Percentiles rank a stretch among this genome's conserved stretches.
Evolutionary conservation across 64 coral and sea anemone genomes (phyloP).

Genomic region (Pachyseris speciosa): DNA sequence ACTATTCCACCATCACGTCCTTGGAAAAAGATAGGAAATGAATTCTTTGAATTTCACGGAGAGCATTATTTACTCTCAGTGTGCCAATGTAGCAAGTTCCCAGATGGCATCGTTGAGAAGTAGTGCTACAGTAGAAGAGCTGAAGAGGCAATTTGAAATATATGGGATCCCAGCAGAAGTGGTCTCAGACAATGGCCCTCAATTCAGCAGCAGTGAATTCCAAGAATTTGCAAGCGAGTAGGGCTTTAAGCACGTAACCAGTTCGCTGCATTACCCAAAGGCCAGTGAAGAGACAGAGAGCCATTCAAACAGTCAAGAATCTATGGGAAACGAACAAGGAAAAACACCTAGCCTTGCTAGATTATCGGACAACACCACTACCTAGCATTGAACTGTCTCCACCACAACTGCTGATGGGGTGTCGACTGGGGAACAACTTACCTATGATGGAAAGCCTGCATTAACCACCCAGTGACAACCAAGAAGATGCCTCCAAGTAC

Average conservation of each 20-base stretch:
- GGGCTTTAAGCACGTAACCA: constrained; percentile 48
- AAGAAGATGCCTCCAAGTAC: no score
- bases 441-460: no score
- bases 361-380: no score
- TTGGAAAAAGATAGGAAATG: neutral
- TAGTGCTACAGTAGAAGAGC: constrained; percentile 3
- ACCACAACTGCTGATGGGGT: no score
- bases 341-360: no score
- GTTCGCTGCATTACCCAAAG: constrained; percentile 6
- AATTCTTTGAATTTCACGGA: neutral
- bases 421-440: no score
- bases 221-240: constrained; percentile 18
- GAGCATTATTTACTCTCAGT: neutral
- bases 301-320: neutral
- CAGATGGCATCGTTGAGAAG: neutral
- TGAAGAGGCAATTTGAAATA: constrained; percentile 8
- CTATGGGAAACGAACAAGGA: no score
- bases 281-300: neutral
- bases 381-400: no score
- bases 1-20: no score
- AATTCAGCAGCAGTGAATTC: constrained; percentile 3
- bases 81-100: constrained; percentile 21
- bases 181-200: constrained; percentile 36
- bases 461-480: no score
- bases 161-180: constrained; percentile 35